A percentile compares a stretch with the other conserved stretches of the same genome.
Conservation (phyloP, 2,113 vertebrate genomes). For the Corythoichthys intestinalis region DNA sequence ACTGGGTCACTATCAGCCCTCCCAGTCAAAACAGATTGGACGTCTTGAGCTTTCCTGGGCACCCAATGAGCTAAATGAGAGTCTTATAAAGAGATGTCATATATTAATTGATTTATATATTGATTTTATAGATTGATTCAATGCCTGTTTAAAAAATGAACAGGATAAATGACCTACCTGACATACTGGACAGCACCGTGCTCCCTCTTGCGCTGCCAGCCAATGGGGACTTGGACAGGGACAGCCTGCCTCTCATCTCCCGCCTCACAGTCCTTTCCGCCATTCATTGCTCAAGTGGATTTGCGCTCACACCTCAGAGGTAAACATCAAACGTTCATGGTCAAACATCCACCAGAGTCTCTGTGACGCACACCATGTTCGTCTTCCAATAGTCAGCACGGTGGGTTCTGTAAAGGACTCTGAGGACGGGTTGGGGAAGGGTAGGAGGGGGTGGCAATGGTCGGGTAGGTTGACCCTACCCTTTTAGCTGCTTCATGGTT, state of each 20-base stretch:
- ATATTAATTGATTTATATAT: no score
- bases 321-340: constrained; percentile 51
- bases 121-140: no score
- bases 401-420: constrained; percentile 10
- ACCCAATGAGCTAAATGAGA: no score
- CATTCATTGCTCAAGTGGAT: constrained; percentile 94
- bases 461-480: constrained; percentile 76
- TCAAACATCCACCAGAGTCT: constrained; percentile 86
- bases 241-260: constrained; percentile 82
- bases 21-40: no score
- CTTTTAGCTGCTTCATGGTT: constrained; percentile 81
- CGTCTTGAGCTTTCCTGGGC: no score
- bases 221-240: constrained; percentile 94
- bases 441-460: constrained; percentile 28
- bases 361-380: constrained; percentile 80
- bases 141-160: no score
- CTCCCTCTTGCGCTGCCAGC: constrained; percentile 92
- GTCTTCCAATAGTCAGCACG: constrained; percentile 66
- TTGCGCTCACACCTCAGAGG: constrained; percentile 83
- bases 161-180: constrained; percentile 74
- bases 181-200: constrained; percentile 85
- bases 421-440: neutral
- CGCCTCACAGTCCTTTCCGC: constrained; percentile 92
- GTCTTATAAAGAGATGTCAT: no score
- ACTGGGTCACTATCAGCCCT: no score